Percentiles rank a stretch among this genome's conserved stretches.
These are phyloP conservation scores for Syngnathus typhle DNA, from an alignment of 2,113 vertebrate genomes.

Conservation along the genomic window DNA sequence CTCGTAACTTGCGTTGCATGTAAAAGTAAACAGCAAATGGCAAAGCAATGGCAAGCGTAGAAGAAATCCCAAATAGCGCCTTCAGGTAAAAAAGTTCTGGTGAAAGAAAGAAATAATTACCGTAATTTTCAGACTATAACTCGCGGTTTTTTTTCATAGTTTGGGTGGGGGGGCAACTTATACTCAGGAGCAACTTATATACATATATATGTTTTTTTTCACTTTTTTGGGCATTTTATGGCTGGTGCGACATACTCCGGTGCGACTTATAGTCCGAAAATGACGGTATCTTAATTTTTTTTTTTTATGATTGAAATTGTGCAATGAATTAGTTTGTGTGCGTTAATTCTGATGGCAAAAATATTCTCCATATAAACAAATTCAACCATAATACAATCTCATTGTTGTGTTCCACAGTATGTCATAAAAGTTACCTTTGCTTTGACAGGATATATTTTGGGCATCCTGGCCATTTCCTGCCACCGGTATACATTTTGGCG, in stretches of 20 bases:
- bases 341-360: neutral
- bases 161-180: no score
- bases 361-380: neutral
- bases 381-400: neutral
- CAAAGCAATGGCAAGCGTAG: neutral
- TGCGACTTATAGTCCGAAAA: no score
- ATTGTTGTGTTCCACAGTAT: neutral
- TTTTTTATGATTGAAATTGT: neutral
- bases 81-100: neutral
- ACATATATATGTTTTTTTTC: no score
- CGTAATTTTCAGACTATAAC: no score
- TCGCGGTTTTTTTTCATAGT: no score
- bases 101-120: neutral
- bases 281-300: neutral
- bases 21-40: neutral
- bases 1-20: neutral
- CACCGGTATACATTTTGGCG: no score
- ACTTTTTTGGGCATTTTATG: no score
- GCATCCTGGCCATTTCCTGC: neutral
- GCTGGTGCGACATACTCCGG: no score
- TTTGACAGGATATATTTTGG: neutral
- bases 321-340: no score
- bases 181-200: no score
- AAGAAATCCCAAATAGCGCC: fast-evolving
- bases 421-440: neutral